Conservation (phyloP, 2,113 vertebrate genomes). For the Urocolius indicus region DNA sequence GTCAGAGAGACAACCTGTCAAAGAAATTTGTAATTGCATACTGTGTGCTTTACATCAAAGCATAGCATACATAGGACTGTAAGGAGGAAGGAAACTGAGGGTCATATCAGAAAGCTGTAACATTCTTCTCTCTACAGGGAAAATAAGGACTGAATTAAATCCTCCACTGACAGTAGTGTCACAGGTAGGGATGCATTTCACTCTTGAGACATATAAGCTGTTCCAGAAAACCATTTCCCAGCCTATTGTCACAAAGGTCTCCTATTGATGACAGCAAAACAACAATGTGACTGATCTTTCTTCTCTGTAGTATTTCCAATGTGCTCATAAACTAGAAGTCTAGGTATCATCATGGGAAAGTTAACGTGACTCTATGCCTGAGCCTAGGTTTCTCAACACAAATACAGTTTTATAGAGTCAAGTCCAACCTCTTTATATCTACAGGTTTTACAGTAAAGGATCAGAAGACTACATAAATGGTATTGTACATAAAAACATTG, state of each 20-base stretch:
- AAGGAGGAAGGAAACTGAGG: neutral
- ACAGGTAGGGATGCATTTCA: neutral
- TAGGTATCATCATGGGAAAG: neutral
- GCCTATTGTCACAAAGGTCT: neutral
- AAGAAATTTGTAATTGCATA: neutral
- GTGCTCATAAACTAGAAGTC: neutral
- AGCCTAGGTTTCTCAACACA: neutral
- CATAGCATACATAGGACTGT: fast-evolving
- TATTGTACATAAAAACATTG: neutral
- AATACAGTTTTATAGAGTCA: neutral
- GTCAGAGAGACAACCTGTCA: neutral
- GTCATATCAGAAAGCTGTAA: neutral
- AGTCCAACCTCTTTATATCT: neutral
- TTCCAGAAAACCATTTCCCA: slow-evolving; percentile 8
- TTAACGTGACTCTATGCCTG: neutral
- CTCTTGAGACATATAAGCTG: neutral
- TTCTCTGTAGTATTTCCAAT: neutral
- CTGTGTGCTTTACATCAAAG: neutral
- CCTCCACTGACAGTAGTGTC: neutral
- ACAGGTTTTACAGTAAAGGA: neutral
- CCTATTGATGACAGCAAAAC: neutral
- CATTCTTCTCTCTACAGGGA: neutral
- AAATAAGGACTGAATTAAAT: neutral
- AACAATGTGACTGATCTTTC: neutral
- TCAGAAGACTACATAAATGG: neutral